Evolutionary conservation across 2,888 invertebrate species (phyloP), one percentile per base, ranked within the genome.

Genomic region (Idaea straminata): DNA sequence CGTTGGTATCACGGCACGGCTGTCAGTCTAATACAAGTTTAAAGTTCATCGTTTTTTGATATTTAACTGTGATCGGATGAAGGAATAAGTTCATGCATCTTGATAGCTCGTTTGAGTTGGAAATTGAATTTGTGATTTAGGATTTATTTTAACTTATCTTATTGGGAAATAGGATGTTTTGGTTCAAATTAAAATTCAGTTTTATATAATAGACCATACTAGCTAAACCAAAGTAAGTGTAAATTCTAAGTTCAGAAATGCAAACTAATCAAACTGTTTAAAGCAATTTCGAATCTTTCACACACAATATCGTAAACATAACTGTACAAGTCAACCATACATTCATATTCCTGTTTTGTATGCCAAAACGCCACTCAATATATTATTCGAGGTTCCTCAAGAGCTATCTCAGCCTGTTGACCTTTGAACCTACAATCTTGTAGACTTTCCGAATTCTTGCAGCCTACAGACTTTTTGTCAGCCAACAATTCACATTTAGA

Each of bases 31-130:
- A 68, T 74, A 66, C 72, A 73, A 77, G 75, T 80, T 82, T 83
- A 87, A 88, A 89, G 87, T 89, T 89, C 85, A 88, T 81, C 79
- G 77, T 85, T 84, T 85, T 84, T 81, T 83, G 82, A 82, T 86
- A 83, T 85, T 84, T 80, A 83, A 83, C 83, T 79, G 73, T 75
- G 81, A 83, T 84, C 77, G 69, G 71, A 77, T 73, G 68, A 68
- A 59, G 64, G 68, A 66, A 72, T 72, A 69, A 70, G 71, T 74
- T 74, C 67, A 70, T 68, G 74, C 70, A 74, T 74, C 74, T 73
- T 74, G 74, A 74, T 72, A 72, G 47, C 47, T 47, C 7, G 47
- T 47, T 10, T 64, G 61, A 66, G 65, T 58, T 64, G 64, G 63
- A 63, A 73, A 69, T 69, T 65, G 69, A 69, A 66, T 71, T 73